Conservation (phyloP, 2,888 invertebrate species). For the Oscheius sp. region DNA sequence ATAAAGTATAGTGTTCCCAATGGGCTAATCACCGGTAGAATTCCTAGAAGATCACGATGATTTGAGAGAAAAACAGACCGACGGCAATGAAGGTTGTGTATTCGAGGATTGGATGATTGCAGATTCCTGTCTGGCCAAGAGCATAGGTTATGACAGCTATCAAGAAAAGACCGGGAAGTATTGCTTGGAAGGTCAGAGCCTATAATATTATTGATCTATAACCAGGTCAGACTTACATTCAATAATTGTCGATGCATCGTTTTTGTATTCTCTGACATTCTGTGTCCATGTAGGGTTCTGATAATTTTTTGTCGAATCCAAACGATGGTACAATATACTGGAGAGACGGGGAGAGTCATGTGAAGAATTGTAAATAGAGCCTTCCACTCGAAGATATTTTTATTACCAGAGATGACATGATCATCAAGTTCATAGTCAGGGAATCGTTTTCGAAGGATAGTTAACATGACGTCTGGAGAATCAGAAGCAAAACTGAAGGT, state of each 20-base stretch:
- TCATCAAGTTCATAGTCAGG: slow-evolving; percentile 37
- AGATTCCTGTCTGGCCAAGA: slow-evolving; percentile 36
- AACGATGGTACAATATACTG: slow-evolving; percentile 42
- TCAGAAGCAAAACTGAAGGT: background rate
- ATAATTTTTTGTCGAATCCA: slow-evolving; percentile 36
- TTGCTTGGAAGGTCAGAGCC: slow-evolving; percentile 26
- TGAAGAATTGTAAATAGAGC: slow-evolving; percentile 39
- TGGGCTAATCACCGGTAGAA: background rate
- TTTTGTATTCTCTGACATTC: slow-evolving; percentile 37
- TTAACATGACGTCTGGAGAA: background rate
- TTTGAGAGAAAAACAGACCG: background rate
- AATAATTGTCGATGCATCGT: slow-evolving; percentile 39
- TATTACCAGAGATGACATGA: slow-evolving; percentile 28
- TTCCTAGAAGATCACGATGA: background rate
- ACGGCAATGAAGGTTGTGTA: background rate
- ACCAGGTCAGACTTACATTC: slow-evolving; percentile 29
- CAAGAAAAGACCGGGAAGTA: slow-evolving; percentile 35
- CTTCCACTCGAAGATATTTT: slow-evolving; percentile 21
- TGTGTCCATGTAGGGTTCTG: slow-evolving; percentile 28
- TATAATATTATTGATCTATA: background rate
- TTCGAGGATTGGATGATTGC: slow-evolving; percentile 15
- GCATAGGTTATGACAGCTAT: slow-evolving; percentile 36
- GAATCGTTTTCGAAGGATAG: background rate
- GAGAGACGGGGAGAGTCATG: slow-evolving; percentile 44
- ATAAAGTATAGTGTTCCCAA: background rate